Base-by-base conservation (phyloP, 2,888 invertebrate genomes). In the Noctua janthina region DNA sequence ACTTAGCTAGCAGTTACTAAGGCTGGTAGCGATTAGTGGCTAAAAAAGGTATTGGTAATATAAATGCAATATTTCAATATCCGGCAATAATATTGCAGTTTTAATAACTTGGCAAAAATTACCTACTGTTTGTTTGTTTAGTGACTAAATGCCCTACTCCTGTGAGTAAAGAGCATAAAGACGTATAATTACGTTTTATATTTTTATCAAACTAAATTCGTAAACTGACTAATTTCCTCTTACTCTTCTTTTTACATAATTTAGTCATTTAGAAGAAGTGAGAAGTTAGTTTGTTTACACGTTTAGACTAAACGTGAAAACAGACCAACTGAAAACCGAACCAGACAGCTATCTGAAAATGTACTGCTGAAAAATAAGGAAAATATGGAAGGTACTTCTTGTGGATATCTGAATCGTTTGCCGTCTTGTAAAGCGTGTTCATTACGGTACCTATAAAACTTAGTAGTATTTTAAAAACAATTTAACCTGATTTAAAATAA, bases 401-500 rank as follows among this genome's bases (percentile, higher is more conserved):
- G 56, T 56, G 1, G 1, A 17, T 5, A 46, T 46, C 35, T 3
- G 4, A 74, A 54, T 29, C 8, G n/a, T 39, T 74, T 39, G 10
- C 49, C 0, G 20, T 39, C 49, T 76, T 59, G 56, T 59, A n/a
- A n/a, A 59, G n/a, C n/a, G 23, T 79, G 35, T 66, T n/a, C 29
- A 35, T 29, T 82, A 82, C 54, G 49, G n/a, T 17, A n/a, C n/a
- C n/a, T n/a, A 10, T 43, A 54, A n/a, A 72, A 69, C 69, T 66
- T 23, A 62, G 35, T 39, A 46, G 59, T 68, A 54, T 75, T 78
- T 62, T 72, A 62, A 75, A 82, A 78, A 83, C 49, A 77, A 75
- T 56, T 75, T 87, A 76, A 79, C 85, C 86, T 80, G 70, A 80
- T 84, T 77, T 84, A 64, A 78, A 80, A 84, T 78, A 83, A 86